Base-by-base conservation (phyloP, 2,888 invertebrate genomes). In the Julus scandinavius region DNA sequence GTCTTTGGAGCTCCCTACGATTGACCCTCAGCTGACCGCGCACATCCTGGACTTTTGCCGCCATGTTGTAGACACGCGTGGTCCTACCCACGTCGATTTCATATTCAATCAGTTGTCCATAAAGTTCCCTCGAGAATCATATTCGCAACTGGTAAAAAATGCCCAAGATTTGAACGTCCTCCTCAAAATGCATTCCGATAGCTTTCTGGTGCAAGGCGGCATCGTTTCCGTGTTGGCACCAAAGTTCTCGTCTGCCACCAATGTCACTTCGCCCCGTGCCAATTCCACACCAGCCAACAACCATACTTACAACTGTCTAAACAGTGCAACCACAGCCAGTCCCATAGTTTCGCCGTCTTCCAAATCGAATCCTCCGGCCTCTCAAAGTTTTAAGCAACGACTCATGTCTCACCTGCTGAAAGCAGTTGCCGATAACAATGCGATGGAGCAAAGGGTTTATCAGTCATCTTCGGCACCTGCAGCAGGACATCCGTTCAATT, bases 181-280 rank as follows among this genome's bases (percentile, higher is more conserved):
- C 92, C 93, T 98, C 88, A 96, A 97, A 92, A 95, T 98, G 93
- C 97, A 98, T 92, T 96, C 97, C n/a, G 97, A 98, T 92, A 95
- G 97, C 91, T 98, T 98, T 93, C 96, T 97, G 92, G 97, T 98
- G 89, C 97, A 98, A 92, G 95, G 97, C 88, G 98, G 98, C 93
- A 94, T 97, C 92, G 97, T 97, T 91, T 96, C 96, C 89, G 93
- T 97, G 90, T 94, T 97, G 91, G 88, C 88, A 17, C 87, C 87
- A 38, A 88, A 83, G 84, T 89, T 54, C 58, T 89, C 89, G 29
- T 90, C 89, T 86, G 90, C 90, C 9, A 88, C 90, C 85, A 90
- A 89, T n/a, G 40, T 87, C 87, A 54, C 72, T 29, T 15, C 89
- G 91, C 15, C 90, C 91, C 40, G 54, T 58, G 40, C 84, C 54